A percentile compares a stretch with the other conserved stretches of the same genome.
These are phyloP conservation scores for Sphenopsis melanotis DNA, from an alignment of 2,797 vertebrate species.

Conservation along the genomic window DNA sequence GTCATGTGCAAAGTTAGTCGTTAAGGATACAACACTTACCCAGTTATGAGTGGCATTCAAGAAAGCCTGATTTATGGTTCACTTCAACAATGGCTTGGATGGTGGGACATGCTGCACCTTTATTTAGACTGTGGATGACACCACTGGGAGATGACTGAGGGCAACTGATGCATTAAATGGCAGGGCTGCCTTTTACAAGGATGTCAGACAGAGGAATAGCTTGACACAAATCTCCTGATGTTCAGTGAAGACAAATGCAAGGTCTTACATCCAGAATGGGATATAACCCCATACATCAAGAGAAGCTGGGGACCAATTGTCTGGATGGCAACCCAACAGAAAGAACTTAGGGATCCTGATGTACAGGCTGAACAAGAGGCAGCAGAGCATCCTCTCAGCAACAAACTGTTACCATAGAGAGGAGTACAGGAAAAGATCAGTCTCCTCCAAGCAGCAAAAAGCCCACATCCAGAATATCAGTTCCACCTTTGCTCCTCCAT, in stretches of 20 bases:
- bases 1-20: not conserved
- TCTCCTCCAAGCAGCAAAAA: not conserved
- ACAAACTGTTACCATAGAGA: not conserved
- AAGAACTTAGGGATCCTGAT: not conserved
- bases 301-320: not conserved
- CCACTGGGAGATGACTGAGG: not conserved
- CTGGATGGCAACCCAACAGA: not conserved
- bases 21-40: not conserved
- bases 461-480: not conserved
- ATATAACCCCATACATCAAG: not conserved
- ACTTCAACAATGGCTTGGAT: not conserved
- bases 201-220: not conserved
- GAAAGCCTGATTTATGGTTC: not conserved
- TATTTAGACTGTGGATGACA: not conserved
- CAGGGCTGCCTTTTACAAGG: not conserved
- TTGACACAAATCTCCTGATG: not conserved
- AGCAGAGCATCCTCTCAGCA: not conserved
- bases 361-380: not conserved
- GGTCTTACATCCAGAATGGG: not conserved
- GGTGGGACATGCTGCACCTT: not conserved
- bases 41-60: not conserved
- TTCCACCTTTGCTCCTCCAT: not conserved
- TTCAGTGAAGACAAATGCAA: not conserved
- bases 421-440: not conserved
- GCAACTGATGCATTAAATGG: not conserved